These are phyloP conservation scores for Aelia acuminata DNA, from an alignment of 2,888 invertebrate genomes.

Conservation along the genomic window DNA sequence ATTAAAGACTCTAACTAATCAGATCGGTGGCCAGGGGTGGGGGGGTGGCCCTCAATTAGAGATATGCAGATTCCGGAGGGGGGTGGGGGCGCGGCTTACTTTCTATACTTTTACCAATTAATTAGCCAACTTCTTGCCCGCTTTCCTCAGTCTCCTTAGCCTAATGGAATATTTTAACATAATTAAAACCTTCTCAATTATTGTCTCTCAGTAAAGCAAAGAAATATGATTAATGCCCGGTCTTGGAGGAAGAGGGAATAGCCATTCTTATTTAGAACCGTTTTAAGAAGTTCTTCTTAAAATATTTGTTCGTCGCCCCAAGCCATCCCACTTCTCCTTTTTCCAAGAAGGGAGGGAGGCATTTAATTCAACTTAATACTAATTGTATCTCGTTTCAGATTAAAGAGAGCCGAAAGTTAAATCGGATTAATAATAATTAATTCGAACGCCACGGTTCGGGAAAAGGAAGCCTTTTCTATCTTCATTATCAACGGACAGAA, in stretches of 20 bases:
- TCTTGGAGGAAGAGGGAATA: conserved; percentile 57
- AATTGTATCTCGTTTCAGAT: conserved; percentile 65
- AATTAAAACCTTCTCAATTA: conserved; percentile 65
- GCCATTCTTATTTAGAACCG: conserved; percentile 62
- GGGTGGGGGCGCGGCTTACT: conserved; percentile 40
- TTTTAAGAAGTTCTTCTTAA: conserved; percentile 65
- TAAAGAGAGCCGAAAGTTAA: conserved; percentile 64
- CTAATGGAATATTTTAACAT: conserved; percentile 66
- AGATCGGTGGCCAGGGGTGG: conserved; percentile 10
- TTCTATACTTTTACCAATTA: conserved; percentile 65
- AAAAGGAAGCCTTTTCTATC: conserved; percentile 59
- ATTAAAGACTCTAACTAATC: conserved; percentile 59
- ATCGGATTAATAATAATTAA: conserved; percentile 65
- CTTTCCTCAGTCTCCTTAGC: conserved; percentile 52
- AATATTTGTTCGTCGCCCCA: conserved; percentile 63
- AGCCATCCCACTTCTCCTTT: conserved; percentile 39
- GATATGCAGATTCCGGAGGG: conserved; percentile 64
- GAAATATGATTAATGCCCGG: conserved; percentile 65
- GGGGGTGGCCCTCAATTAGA: conserved; percentile 63
- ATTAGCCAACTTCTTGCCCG: conserved; percentile 64
- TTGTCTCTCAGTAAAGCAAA: conserved; percentile 63
- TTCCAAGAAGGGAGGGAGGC: conserved; percentile 59
- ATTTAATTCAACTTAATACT: conserved; percentile 65
- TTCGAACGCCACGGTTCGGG: conserved; percentile 59
- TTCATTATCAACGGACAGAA: conserved; percentile 56